A percentile compares a stretch with the other conserved stretches of the same genome.
phyloP scores from a whole-genome alignment of 2,113 vertebrate species.

The Guaruba guarouba region DNA sequence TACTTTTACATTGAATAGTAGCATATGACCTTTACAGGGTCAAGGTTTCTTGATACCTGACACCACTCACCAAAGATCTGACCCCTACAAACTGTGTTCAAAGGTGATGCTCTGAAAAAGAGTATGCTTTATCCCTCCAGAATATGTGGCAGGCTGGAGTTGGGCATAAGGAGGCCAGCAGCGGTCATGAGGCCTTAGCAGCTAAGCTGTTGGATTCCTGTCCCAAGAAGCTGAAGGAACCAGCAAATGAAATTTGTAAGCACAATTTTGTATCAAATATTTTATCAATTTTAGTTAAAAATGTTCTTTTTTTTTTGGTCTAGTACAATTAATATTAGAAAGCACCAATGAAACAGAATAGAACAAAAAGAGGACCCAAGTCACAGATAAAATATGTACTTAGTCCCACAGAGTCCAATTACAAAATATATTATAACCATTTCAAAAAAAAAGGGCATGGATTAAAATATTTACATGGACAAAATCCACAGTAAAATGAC shows the following conservation, averaged over 20 bases:
- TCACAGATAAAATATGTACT: not conserved
- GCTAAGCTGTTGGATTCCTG: not conserved
- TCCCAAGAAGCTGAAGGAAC: not conserved
- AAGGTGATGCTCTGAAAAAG: not conserved
- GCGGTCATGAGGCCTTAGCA: not conserved
- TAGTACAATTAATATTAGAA: not conserved
- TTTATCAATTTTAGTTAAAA: not conserved
- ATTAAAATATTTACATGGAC: not conserved
- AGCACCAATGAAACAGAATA: not conserved
- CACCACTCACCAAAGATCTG: not conserved
- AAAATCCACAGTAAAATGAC: not conserved
- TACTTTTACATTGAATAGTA: not conserved
- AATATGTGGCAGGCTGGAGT: not conserved
- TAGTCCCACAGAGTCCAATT: not conserved
- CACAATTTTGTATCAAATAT: not conserved
- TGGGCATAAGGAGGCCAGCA: not conserved
- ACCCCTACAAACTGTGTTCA: not conserved
- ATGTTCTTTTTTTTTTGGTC: not conserved
- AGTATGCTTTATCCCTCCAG: not conserved
- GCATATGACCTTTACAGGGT: not conserved
- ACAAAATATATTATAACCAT: not conserved
- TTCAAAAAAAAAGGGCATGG: not conserved
- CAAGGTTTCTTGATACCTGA: not conserved
- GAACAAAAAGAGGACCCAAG: not conserved
- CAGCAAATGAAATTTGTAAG: not conserved